These are phyloP conservation scores for Conus canariensis DNA, from an alignment of 2,888 invertebrate species.

Conservation along the genomic window DNA sequence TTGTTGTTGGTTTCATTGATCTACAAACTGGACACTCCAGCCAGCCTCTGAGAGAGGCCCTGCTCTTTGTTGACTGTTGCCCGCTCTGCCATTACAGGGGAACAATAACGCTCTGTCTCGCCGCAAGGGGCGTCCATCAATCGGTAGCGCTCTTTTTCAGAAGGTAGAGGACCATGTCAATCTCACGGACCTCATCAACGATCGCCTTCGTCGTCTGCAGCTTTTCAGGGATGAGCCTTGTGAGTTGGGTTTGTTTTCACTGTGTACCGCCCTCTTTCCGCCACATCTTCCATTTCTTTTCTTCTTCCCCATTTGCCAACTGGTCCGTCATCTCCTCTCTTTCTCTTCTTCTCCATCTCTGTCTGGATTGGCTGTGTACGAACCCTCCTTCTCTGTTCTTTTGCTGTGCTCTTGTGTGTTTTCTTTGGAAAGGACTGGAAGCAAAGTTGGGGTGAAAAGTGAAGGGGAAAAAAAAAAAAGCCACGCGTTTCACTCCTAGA, in stretches of 20 bases:
- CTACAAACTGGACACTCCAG: too few species aligned
- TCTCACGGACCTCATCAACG: conserved; percentile 51
- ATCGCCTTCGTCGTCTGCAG: conserved; percentile 51
- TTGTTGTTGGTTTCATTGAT: too few species aligned
- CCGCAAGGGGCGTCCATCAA: conserved; percentile 27
- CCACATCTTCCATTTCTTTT: not conserved
- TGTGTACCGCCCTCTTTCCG: too few species aligned
- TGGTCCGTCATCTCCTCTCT: not conserved
- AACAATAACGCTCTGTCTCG: conserved; percentile 20
- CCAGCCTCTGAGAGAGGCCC: not conserved
- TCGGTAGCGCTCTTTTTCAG: conserved; percentile 39
- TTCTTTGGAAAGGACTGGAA: too few species aligned
- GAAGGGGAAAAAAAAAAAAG: too few species aligned
- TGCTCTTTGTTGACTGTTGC: not conserved
- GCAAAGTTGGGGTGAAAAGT: too few species aligned
- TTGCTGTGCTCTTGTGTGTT: not conserved
- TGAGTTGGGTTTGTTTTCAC: conserved; percentile 36
- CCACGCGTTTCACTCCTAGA: too few species aligned
- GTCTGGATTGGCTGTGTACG: not conserved
- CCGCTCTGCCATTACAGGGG: not conserved
- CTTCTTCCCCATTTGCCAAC: too few species aligned
- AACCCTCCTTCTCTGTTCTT: not conserved
- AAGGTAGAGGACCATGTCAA: conserved; percentile 47
- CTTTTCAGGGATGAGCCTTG: conserved; percentile 46
- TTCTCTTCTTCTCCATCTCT: not conserved